Base-by-base conservation (phyloP, 2,888 invertebrate species). In the Nematopogon swammerdamellus region DNA sequence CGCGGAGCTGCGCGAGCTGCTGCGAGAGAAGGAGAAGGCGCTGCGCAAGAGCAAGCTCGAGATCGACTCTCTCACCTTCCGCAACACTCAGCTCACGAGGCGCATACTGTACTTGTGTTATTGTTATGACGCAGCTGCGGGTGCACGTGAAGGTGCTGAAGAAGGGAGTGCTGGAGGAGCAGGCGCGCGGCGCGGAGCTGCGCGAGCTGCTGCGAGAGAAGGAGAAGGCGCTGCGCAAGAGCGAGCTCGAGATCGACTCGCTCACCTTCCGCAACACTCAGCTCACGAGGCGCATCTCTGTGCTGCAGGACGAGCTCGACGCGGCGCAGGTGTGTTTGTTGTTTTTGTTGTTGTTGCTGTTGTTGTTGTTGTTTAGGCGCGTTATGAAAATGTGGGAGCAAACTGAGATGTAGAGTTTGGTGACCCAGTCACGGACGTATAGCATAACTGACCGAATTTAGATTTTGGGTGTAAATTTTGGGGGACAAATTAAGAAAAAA, bases 21-120 rank as follows among this genome's bases (percentile, higher is more conserved):
- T 95, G 18, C 92, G 93, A 60, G 89, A 89, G 55, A 89, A 87
- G 60, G 96, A 97, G 63, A 93, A 95, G 59, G 82, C 85, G 49
- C 68, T 91, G 44, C 81, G 97, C 16, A 92, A 93, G 67, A 85
- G 88, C 45, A 92, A 93, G 63, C 89, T 95, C 65, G 97, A 98
- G 77, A 89, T 95, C 61, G 97, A 97, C 67, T 95, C 96, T 55
- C 77, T 97, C 55, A 87, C 87, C 29, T 95, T 95, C 70, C 84
- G 97, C 52, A 97, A 97, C 70, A 93, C 93, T 61, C 97, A 97
- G 72, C 76, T 97, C 57, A n/a, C n/a, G n/a, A n/a, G n/a, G n/a
- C n/a, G n/a, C n/a, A n/a, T n/a, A n/a, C n/a, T n/a, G n/a, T n/a
- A n/a, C n/a, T n/a, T n/a, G n/a, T n/a, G n/a, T n/a, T n/a, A n/a